phyloP scores from a whole-genome alignment of 2,888 invertebrate species.

The Mycalesis mineus region DNA sequence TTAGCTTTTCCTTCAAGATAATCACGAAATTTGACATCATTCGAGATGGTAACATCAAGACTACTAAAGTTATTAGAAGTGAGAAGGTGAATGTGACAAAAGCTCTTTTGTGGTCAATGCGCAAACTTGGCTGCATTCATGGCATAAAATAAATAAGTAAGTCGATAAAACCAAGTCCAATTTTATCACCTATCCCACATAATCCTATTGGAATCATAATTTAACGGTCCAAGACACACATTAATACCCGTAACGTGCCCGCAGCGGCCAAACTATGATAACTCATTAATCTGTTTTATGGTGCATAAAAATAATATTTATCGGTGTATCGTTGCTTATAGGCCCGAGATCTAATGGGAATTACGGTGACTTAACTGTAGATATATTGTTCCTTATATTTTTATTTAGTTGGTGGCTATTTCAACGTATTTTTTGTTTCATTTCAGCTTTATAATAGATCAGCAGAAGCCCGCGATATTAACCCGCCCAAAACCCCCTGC shows the following conservation, averaged over 20 bases:
- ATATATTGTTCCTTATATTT: not conserved
- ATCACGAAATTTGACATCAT: too few species aligned
- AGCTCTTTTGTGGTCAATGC: too few species aligned
- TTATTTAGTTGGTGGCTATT: too few species aligned
- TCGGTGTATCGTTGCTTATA: slow-evolving; percentile 17
- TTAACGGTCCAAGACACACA: slow-evolving; percentile 29
- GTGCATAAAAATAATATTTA: slow-evolving; percentile 35
- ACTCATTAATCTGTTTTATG: slow-evolving; percentile 37
- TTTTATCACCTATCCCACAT: slow-evolving; percentile 24
- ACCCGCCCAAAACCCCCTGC: too few species aligned
- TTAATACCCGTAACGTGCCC: slow-evolving; percentile 31
- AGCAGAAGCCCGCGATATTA: too few species aligned
- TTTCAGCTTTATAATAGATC: too few species aligned
- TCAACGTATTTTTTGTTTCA: too few species aligned
- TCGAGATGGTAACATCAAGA: too few species aligned
- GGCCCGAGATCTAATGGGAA: slow-evolving; percentile 3
- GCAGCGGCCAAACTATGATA: slow-evolving; percentile 32
- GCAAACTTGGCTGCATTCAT: not conserved
- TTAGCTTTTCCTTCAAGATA: too few species aligned
- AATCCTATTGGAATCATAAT: slow-evolving; percentile 31
- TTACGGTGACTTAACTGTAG: not conserved
- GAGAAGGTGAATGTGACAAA: too few species aligned
- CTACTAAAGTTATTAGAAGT: too few species aligned
- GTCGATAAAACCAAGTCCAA: slow-evolving; percentile 14
- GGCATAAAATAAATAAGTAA: not conserved